Evolutionary conservation across 2,113 vertebrate species (phyloP).

Genomic region (Protobothrops flavoviridis): DNA sequence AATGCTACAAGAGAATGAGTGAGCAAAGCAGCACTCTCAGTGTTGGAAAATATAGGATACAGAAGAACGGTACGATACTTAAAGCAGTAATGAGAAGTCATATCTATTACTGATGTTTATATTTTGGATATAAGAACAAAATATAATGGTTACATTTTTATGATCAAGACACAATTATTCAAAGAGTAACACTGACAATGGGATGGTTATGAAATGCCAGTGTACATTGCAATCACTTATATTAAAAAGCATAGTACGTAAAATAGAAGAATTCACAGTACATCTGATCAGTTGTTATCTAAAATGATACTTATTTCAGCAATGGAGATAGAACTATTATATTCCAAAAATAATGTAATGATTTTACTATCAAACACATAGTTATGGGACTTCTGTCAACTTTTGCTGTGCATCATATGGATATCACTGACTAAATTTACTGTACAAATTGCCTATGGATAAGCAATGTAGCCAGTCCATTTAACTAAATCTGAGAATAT

Average conservation of each 20-base stretch:
- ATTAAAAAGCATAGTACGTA: constrained; percentile 17
- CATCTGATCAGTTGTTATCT: background rate
- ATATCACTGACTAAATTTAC: constrained; percentile 18
- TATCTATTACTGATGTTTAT: background rate
- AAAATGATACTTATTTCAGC: constrained; percentile 4
- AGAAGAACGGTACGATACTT: background rate
- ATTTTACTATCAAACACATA: background rate
- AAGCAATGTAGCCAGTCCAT: constrained; percentile 17
- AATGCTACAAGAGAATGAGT: background rate
- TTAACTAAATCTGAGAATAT: constrained; percentile 29
- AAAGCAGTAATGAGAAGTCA: background rate
- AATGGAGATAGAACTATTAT: background rate
- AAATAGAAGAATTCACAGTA: constrained; percentile 12
- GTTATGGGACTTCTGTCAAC: constrained; percentile 19
- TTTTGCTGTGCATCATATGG: constrained; percentile 29
- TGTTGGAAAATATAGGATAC: background rate
- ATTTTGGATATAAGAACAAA: background rate
- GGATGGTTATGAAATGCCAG: background rate
- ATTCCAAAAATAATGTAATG: constrained; percentile 17
- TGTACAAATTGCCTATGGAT: constrained; percentile 34
- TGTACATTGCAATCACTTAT: background rate
- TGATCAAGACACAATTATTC: background rate
- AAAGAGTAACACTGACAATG: background rate
- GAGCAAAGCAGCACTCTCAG: background rate
- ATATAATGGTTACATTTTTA: background rate